These are phyloP conservation scores for Lithophane socia DNA, from an alignment of 2,888 invertebrate species.

Conservation along the genomic window DNA sequence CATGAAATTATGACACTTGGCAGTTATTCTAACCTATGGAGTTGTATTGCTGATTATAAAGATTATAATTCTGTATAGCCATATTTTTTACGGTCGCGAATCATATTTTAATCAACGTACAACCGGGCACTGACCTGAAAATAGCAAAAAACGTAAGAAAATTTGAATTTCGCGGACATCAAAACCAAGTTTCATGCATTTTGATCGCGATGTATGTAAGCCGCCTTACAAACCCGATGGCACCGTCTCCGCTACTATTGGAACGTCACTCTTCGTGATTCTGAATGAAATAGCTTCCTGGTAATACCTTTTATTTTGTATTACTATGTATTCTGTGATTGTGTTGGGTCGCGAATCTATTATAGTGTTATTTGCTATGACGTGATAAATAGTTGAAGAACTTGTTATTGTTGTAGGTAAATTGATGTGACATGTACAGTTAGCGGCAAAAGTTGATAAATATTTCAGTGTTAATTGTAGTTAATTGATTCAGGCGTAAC, in stretches of 20 bases:
- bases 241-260: slow-evolving; percentile 16
- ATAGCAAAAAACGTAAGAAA: too few species aligned
- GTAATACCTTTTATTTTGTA: slow-evolving; percentile 44
- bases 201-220: neutral
- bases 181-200: too few species aligned
- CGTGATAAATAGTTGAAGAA: slow-evolving; percentile 2
- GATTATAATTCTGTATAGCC: too few species aligned
- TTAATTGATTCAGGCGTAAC: too few species aligned
- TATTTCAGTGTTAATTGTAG: too few species aligned
- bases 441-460: neutral
- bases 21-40: too few species aligned
- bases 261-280: slow-evolving; percentile 40
- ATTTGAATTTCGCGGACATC: too few species aligned
- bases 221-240: slow-evolving; percentile 13
- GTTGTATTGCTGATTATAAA: too few species aligned
- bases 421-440: slow-evolving; percentile 12
- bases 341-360: slow-evolving; percentile 7
- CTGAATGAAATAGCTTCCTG: slow-evolving; percentile 48
- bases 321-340: slow-evolving; percentile 15
- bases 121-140: too few species aligned
- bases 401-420: slow-evolving; percentile 8
- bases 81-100: too few species aligned
- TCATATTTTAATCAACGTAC: too few species aligned
- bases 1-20: too few species aligned
- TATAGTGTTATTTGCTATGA: slow-evolving; percentile 1